Evolutionary conservation across 2,888 invertebrate species (phyloP).

Genomic region (Polydesmus complanatus): DNA sequence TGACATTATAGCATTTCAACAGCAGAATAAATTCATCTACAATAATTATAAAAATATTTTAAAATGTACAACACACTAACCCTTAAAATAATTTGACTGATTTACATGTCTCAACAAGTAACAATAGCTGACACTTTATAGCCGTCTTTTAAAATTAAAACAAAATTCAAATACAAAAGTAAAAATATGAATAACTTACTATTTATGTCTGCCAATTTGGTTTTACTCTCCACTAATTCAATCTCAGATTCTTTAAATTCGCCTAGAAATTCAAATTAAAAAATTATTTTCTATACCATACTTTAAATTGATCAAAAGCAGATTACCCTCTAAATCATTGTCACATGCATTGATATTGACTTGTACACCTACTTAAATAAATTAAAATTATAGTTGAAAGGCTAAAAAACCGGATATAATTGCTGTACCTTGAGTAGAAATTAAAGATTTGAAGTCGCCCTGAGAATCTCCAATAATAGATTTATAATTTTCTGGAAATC

Average conservation of each 20-base stretch:
- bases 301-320: too few species aligned
- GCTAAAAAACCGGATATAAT: too few species aligned
- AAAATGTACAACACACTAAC: too few species aligned
- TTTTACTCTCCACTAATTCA: constrained; percentile 31
- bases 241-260: constrained; percentile 31
- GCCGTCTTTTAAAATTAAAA: too few species aligned
- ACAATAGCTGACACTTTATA: too few species aligned
- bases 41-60: too few species aligned
- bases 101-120: too few species aligned
- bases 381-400: neutral
- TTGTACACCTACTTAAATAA: constrained; percentile 4
- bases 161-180: too few species aligned
- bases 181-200: constrained; percentile 32
- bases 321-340: constrained; percentile 7
- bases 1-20: too few species aligned
- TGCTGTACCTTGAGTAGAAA: neutral
- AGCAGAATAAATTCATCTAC: too few species aligned
- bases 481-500: constrained; percentile 1
- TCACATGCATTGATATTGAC: constrained; percentile 9
- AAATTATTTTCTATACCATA: too few species aligned
- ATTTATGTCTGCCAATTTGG: constrained; percentile 32
- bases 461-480: neutral
- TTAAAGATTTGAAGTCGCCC: neutral
- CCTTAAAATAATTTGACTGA: too few species aligned
- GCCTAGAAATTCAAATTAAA: constrained; percentile 18